Evolutionary conservation across 2,797 vertebrate genomes (phyloP).

Genomic region (Hyperoplus immaculatus): DNA sequence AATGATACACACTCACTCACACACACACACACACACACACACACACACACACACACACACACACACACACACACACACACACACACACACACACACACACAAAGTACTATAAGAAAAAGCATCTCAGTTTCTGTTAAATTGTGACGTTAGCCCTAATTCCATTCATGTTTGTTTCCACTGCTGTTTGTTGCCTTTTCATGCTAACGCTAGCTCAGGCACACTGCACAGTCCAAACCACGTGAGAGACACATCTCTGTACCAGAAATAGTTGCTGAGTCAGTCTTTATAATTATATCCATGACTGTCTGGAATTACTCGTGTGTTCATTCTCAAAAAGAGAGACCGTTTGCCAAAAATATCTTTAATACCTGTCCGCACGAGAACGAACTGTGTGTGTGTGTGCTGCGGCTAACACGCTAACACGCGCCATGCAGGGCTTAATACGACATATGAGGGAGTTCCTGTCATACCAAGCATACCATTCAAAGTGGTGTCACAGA

Average conservation of each 20-base stretch:
- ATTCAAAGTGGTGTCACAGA: constrained; percentile 41
- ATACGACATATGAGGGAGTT: constrained; percentile 20
- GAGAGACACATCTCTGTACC: neutral
- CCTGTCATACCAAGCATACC: constrained; percentile 62
- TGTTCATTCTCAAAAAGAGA: constrained; percentile 14
- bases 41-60: too few relatives aligned
- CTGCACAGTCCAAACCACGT: neutral
- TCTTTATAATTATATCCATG: neutral
- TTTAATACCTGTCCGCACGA: constrained; percentile 40
- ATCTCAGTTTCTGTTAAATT: too few relatives aligned
- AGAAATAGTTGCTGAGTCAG: constrained; percentile 16
- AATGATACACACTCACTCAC: too few relatives aligned
- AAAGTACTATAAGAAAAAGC: too few relatives aligned
- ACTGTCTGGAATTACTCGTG: neutral
- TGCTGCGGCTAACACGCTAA: constrained; percentile 6
- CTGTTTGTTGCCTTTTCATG: neutral
- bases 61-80: too few relatives aligned
- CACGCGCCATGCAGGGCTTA: constrained; percentile 26
- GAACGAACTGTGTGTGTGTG: constrained; percentile 19
- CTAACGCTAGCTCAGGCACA: neutral
- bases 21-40: too few relatives aligned
- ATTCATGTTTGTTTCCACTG: neutral
- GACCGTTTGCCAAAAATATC: neutral
- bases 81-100: too few relatives aligned
- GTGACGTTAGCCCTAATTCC: neutral